phyloP scores from a whole-genome alignment of 2,797 vertebrate genomes.

The Gallinago nigripennis region DNA sequence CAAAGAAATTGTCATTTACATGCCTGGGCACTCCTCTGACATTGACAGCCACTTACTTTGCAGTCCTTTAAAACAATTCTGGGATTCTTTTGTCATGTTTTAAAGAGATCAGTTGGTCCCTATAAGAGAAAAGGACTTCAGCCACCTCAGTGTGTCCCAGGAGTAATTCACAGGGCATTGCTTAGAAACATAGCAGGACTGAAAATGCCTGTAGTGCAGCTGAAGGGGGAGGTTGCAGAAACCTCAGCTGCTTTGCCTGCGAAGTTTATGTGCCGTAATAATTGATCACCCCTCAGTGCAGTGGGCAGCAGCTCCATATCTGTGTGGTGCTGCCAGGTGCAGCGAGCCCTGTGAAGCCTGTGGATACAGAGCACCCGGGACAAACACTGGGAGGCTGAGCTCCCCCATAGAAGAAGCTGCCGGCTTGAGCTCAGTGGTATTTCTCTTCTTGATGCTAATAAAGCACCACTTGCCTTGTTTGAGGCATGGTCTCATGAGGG shows the following conservation, averaged over 20 bases:
- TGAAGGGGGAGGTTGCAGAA: background rate
- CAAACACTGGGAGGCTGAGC: background rate
- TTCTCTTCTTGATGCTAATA: background rate
- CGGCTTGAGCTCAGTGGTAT: rapidly evolving
- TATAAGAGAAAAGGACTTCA: background rate
- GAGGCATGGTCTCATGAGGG: background rate
- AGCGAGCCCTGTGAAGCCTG: rapidly evolving
- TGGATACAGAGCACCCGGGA: background rate
- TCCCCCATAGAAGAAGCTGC: background rate
- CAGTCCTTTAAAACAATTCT: background rate
- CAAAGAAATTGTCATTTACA: background rate
- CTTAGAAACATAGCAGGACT: background rate
- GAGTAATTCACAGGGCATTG: background rate
- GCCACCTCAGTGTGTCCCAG: background rate
- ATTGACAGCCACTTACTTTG: background rate
- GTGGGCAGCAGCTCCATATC: background rate
- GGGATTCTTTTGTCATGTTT: background rate
- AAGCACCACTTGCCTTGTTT: background rate
- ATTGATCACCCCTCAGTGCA: background rate
- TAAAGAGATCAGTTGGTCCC: background rate
- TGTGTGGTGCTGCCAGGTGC: rapidly evolving
- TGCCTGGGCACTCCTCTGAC: background rate
- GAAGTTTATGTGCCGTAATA: background rate
- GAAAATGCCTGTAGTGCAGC: background rate
- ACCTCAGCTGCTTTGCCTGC: background rate